Evolutionary conservation across 2,888 invertebrate species (phyloP), one percentile per base, ranked within the genome.

Genomic region (Drosophila vallismaia): DNA sequence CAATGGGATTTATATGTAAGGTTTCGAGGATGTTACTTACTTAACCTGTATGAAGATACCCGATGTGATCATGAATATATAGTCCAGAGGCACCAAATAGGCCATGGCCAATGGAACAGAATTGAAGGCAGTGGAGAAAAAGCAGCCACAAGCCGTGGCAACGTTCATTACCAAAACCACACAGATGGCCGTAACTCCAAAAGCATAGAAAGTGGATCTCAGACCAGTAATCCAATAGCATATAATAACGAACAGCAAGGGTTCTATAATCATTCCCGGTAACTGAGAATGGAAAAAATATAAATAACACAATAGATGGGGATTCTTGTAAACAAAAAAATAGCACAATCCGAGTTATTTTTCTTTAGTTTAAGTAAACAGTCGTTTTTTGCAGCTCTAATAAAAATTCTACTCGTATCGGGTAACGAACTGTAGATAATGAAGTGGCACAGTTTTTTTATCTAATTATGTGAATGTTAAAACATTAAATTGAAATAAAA

Each of bases 201-300:
- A 95, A 7, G 96, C 95, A 88, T 94, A 94, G 9, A 93, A 71
- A 0, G 95, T 94, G 51, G 93, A 91, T 51, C 95, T 92, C 7
- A 97, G 92, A n/a, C 97, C 97, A 5, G 96, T 94, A 82, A 98
- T 93, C 95, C 96, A 97, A 92, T 98, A 98, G 60, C 96, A 94
- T 79, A 98, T 94, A 48, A 94, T 90, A 0, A 95, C 95, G 92
- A 98, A 98, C 55, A 97, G 86, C 4, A 96, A 88, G 0, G 98
- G 97, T 86, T 98, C 97, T 12, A 97, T 81, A 59, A 97, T 93
- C 88, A 97, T 93, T 33, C 97, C 96, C 5, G 98, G 98, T 68
- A 97, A 92, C 97, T 97, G 90, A 2, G 4, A 38, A 2, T 1
- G 3, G n/a, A 54, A 26, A 29, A 31, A 24, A 7, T 4, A 26